Evolutionary conservation across 2,797 vertebrate species (phyloP), one percentile per base, ranked within the genome.

Genomic region (Chloroceryle inda): DNA sequence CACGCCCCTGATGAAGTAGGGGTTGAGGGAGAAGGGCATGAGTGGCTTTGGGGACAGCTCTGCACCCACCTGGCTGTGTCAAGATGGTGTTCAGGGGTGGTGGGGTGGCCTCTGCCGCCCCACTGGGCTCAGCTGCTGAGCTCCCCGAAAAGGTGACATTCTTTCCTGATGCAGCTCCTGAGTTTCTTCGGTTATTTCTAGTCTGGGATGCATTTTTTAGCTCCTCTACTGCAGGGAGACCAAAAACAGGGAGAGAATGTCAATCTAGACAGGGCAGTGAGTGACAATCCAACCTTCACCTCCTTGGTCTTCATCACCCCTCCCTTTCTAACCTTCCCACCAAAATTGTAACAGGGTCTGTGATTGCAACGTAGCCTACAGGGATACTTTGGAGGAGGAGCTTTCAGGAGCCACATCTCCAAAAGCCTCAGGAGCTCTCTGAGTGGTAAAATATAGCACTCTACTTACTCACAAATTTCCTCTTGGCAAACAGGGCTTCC

Each of bases 401-500:
- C 53, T 86, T 37, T 17, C 6, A 7, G 20, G 16, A 92, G 11
- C 21, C 81, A 29, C 64, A 23, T 26, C 44, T 68, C 31, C 64
- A 56, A 27, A 33, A 52, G 14, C 62, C n/a, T 74, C 16, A 24
- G 44, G 26, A 56, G 33, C 21, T 49, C 35, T 35, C 62, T 19
- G 16, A 71, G 35, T 2, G 18, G 33, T 23, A 9, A 82, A 66
- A 84, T 6, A 5, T 0, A 33, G 13, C 9, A 2, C 37, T 42
- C 8, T 92, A 98, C 99, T 99, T 99, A 99, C 99, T 99, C 91
- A 99, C 99, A 95, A 99, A 99, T 96, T 98, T 98, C 90, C 98
- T 98, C 91, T 98, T 99, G 40, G 98, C 99, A 14, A 99, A 98
- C 50, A 99, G 98, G 62, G 98, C 97, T 91, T 99, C 99, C 37